phyloP scores from a whole-genome alignment of 2,113 vertebrate genomes.

The Callipepla californica region DNA sequence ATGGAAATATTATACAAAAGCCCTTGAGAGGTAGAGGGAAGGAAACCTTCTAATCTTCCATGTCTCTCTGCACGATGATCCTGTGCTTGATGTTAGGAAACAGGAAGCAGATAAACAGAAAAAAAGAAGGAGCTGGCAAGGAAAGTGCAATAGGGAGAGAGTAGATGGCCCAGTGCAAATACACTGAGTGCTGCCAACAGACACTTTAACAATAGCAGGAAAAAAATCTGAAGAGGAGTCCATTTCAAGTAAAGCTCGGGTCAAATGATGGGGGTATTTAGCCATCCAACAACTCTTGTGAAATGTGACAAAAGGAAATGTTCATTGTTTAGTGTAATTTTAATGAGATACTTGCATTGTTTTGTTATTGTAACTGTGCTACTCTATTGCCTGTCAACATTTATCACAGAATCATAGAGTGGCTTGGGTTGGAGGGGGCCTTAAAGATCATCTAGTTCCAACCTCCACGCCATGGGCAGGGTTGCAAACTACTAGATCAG shows the following conservation, averaged over 20 bases:
- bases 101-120: conserved; percentile 23
- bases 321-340: background rate
- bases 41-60: background rate
- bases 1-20: conserved; percentile 21
- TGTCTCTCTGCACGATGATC: background rate
- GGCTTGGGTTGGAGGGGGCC: too few relatives aligned
- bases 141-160: background rate
- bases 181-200: background rate
- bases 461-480: too few relatives aligned
- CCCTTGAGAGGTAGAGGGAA: background rate
- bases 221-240: background rate
- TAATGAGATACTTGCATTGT: background rate
- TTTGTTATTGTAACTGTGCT: background rate
- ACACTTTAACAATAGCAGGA: conserved; percentile 3
- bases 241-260: background rate
- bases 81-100: conserved; percentile 15
- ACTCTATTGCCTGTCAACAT: background rate
- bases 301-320: background rate
- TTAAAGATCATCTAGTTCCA: too few relatives aligned
- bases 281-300: background rate
- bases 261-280: background rate
- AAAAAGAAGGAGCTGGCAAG: conserved; percentile 19
- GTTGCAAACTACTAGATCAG: too few relatives aligned
- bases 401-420: background rate
- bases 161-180: background rate